Percentiles rank a stretch among this genome's conserved stretches.
phyloP scores from a whole-genome alignment of 2,888 invertebrate genomes.

The Eilema griseolum region DNA sequence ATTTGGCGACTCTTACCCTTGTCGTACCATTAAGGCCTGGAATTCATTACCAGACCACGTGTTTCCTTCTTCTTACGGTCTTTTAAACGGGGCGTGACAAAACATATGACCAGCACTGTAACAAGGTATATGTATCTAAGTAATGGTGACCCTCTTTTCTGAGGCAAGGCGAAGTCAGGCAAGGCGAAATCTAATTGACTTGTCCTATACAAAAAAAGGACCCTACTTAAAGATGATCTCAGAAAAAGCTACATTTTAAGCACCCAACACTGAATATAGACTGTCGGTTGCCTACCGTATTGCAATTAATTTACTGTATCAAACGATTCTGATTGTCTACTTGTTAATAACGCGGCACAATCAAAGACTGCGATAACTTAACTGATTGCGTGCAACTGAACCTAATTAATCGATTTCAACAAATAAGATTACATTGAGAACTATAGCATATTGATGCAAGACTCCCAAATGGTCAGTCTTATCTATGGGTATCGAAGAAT shows the following conservation, averaged over 20 bases:
- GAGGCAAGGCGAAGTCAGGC: no score
- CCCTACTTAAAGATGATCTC: neutral
- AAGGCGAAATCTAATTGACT: no score
- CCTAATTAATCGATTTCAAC: conserved; percentile 51
- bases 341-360: conserved; percentile 62
- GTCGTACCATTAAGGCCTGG: no score
- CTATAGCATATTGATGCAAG: conserved; percentile 50
- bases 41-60: no score
- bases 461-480: conserved; percentile 39
- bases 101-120: no score
- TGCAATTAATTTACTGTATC: conserved; percentile 59
- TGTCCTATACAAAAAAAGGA: neutral
- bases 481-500: conserved; percentile 42
- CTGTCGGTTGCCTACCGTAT: conserved; percentile 50
- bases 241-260: conserved; percentile 41
- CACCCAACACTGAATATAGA: conserved; percentile 47
- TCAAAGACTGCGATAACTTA: conserved; percentile 56
- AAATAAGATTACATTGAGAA: conserved; percentile 47
- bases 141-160: no score
- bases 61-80: no score
- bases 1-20: no score
- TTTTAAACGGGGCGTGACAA: no score
- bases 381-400: conserved; percentile 40
- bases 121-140: no score
- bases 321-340: conserved; percentile 57